Base-by-base conservation (phyloP, 2,797 vertebrate genomes). In the Tympanoctomys barrerae region DNA sequence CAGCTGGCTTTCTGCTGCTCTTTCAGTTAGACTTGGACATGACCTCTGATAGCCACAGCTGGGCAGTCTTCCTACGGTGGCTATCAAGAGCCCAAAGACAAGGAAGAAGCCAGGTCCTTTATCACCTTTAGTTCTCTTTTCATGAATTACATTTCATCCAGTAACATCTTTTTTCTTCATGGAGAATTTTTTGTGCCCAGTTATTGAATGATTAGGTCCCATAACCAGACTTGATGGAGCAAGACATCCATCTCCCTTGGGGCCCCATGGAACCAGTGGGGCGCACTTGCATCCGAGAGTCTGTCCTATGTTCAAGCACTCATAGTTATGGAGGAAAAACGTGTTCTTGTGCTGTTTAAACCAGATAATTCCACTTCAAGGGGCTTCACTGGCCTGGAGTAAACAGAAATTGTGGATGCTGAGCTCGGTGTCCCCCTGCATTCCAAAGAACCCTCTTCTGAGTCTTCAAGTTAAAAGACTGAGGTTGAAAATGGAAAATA, bases 1-100 rank as follows among this genome's bases (percentile, higher is more conserved):
- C 95, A 92, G 54, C 21, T 59, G 70, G 75, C 71, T 75, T 62
- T 78, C 62, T 42, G 68, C 64, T 64, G 42, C 62, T 89, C 70
- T 94, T 95, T 49, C 49, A 10, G 26, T 33, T 62, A 81, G 61
- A 82, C 21, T 28, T 52, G 59, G 64, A 83, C 36, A 22, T 59
- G 77, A 9, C 2, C 26, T 79, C 68, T 39, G 81, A 79, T 7
- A 46, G 79, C 5, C 6, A 1, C 1, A 9, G 22, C 70, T 42
- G 52, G 73, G 59, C 61, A 49, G 39, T 19, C 68, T 89, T 79
- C 84, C 66, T 42, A 3, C 19, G n/a, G 59, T 28, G 52, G 57
- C 42, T 59, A 36, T 26, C 36, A 59, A 2, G 59, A 95, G 75
- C 21, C 39, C 1, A 13, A 33, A 42, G 49, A 75, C 21, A 87